Base-by-base conservation (phyloP, 2,888 invertebrate species). In the Scelioninae gen. 1 region DNA sequence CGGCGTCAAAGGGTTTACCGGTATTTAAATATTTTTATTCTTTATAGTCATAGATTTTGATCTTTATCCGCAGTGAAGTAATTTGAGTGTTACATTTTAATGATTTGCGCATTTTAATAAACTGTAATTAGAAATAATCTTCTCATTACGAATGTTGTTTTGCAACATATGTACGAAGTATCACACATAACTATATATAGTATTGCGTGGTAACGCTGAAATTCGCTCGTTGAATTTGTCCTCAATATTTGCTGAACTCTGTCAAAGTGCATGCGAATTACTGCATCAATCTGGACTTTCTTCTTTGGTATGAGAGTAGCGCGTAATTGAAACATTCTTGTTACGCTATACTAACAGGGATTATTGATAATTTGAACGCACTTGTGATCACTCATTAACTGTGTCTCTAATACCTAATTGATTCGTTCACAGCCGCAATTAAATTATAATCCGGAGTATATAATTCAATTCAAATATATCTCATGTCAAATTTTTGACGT, bases 201-300 rank as follows among this genome's bases (percentile, higher is more conserved):
- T n/a, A n/a, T n/a, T 56, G 45, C 38, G 43, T 53, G 34, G 86
- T 86, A 86, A 87, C 88, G 86, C 87, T 83, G 85, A 84, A 87
- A 85, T 85, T 82, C 75, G 82, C 86, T 87, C 84, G 87, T 86
- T 82, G 86, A 90, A 90, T 91, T 90, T 90, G 88, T 89, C 88
- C 83, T 82, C 85, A 80, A 83, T 89, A 87, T 90, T 89, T 89
- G 86, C 86, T 84, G 86, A 90, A 89, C 88, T 88, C 88, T 87
- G 90, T 91, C 91, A 91, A 91, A 91, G 90, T 91, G 90, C 90
- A 91, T 91, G 88, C 85, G 90, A 91, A 91, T 91, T 89, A 89
- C 88, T 87, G 87, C 90, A 91, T 90, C 89, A 91, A 88, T 88
- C 87, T 86, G 87, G 79, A 84, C 85, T 83, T 84, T 83, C 82